Evolutionary conservation across 1,140 invertebrate genomes (phyloP).

Genomic region (Zaprionus camerounensis): DNA sequence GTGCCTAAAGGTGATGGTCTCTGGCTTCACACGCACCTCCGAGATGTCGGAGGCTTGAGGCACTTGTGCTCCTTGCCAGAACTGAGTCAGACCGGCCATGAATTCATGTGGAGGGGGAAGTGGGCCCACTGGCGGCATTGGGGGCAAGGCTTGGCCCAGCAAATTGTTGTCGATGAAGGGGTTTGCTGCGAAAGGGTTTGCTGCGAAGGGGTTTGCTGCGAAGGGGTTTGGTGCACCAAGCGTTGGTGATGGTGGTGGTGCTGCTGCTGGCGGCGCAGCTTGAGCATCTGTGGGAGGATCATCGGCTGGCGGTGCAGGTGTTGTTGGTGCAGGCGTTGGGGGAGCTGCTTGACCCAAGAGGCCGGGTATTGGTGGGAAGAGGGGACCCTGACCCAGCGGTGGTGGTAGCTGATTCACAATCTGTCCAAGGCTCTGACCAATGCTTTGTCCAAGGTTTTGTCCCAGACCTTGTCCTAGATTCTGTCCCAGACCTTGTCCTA

Average conservation of each 20-base stretch:
- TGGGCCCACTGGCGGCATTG: not conserved
- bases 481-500: not conserved
- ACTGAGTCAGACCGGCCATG: conserved; percentile 38
- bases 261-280: conserved; percentile 5
- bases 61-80: conserved; percentile 30
- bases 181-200: conserved; percentile 5
- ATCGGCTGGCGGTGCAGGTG: conserved; percentile 1
- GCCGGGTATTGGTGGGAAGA: not conserved
- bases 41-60: conserved; percentile 68
- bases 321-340: not conserved
- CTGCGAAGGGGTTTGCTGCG: too few species aligned
- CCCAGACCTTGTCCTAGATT: not conserved
- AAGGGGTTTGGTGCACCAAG: conserved; percentile 15
- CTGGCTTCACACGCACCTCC: conserved; percentile 72
- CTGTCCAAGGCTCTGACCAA: not conserved
- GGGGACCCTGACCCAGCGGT: not conserved
- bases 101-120: conserved; percentile 8
- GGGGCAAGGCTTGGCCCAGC: conserved; percentile 31
- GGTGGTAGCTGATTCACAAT: not conserved
- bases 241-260: conserved; percentile 1
- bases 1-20: conserved; percentile 24
- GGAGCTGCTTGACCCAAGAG: conserved; percentile 1
- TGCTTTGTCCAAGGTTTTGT: not conserved
- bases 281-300: conserved; percentile 4
- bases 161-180: conserved; percentile 34